A percentile compares a stretch with the other conserved stretches of the same genome.
Evolutionary conservation across 2,888 invertebrate genomes (phyloP).

Genomic region (Caenorhabditis doughertyi): DNA sequence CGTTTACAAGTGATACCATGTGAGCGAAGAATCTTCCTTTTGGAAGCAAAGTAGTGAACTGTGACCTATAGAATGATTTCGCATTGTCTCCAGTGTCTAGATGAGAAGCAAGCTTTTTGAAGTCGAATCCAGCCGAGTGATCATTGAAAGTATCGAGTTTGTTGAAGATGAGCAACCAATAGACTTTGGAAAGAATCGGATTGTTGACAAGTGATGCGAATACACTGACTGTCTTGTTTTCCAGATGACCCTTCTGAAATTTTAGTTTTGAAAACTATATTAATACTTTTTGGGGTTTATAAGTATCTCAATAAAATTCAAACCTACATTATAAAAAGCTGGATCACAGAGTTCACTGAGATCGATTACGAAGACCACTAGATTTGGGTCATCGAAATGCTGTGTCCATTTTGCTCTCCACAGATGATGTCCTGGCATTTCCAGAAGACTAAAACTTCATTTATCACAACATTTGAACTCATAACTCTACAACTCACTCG

Average conservation of each 20-base stretch:
- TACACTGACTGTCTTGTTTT: slow-evolving; percentile 67
- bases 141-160: slow-evolving; percentile 69
- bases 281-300: too few relatives aligned
- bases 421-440: slow-evolving; percentile 75
- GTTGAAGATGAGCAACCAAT: slow-evolving; percentile 66
- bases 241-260: slow-evolving; percentile 65
- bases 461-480: not conserved
- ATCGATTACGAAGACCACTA: slow-evolving; percentile 70
- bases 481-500: slow-evolving; percentile 56
- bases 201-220: slow-evolving; percentile 57
- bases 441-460: slow-evolving; percentile 62
- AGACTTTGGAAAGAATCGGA: slow-evolving; percentile 41
- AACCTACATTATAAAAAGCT: slow-evolving; percentile 64
- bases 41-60: slow-evolving; percentile 59
- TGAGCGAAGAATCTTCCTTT: slow-evolving; percentile 63
- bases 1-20: slow-evolving; percentile 56
- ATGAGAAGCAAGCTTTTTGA: slow-evolving; percentile 63
- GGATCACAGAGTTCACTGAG: slow-evolving; percentile 71
- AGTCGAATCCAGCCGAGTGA: slow-evolving; percentile 64
- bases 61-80: slow-evolving; percentile 60
- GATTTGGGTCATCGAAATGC: slow-evolving; percentile 61
- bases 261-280: not conserved
- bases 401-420: slow-evolving; percentile 67
- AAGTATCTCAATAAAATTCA: too few relatives aligned
- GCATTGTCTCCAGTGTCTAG: slow-evolving; percentile 66